Base-by-base conservation (phyloP, 2,888 invertebrate species). In the Microplitis manilae region DNA sequence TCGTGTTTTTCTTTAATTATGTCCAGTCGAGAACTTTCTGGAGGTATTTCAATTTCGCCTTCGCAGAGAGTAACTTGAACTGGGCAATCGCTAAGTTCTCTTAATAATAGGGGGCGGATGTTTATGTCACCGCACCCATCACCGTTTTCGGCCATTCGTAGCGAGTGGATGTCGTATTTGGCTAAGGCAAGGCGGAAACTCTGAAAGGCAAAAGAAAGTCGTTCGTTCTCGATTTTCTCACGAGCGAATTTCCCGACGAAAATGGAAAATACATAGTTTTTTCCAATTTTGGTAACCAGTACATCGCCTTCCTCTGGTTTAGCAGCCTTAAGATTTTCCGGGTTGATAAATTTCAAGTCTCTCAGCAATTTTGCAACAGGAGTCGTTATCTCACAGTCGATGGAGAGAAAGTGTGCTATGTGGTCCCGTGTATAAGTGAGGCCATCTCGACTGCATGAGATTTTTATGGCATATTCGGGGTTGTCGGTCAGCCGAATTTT, bases 1-100 rank as follows among this genome's bases (percentile, higher is more conserved):
- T 75, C 68, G 38, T 84, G 83, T 8, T 40, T 64, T 73, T 81
- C 79, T 13, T 20, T 20, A 1, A 81, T 75, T 6, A 80, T 80
- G 1, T 71, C 75, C 1, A 6, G 6, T 62, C 74, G 41, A 9
- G 64, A 6, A n/a, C 71, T 60, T 4, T 38, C 17, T 9, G 38
- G 2, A 6, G 81, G 77, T 1, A 59, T 5, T n/a, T 15, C 17
- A 0, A 69, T 69, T 61, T 60, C 69, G 0, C 80, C 79, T 8
- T 78, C 62, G 1, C 77, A 75, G 1, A 78, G 40, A 0, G 40
- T 65, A 15, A 79, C 61, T 0, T 50, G 8, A 7, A 76, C 61
- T 0, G 72, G 50, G 8, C n/a, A 61, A 6, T 65, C 17, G n/a
- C 13, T 6, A 13, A 79, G 75, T 2, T 40, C 60, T 39, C 30